Evolutionary conservation across 2,797 vertebrate genomes (phyloP).

Genomic region (Thamnophis elegans): DNA sequence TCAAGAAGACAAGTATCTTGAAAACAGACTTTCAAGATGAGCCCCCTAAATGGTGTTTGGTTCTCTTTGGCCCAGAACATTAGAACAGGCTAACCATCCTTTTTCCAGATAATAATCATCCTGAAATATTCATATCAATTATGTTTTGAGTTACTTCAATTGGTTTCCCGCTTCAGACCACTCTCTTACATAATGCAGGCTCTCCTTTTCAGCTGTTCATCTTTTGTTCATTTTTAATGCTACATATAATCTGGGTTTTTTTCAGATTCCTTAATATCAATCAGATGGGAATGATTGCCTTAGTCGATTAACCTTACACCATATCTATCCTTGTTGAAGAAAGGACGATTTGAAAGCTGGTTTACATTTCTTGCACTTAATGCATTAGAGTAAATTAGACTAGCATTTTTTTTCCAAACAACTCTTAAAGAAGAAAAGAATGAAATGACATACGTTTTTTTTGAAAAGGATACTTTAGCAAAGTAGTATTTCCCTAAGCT

Average conservation of each 20-base stretch:
- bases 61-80: background rate
- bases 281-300: background rate
- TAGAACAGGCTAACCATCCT: background rate
- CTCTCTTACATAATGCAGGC: background rate
- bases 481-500: conserved; percentile 33
- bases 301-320: background rate
- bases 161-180: background rate
- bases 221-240: conserved; percentile 1
- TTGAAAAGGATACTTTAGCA: conserved; percentile 43
- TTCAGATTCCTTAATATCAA: conserved; percentile 1
- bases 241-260: background rate
- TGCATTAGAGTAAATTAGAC: conserved; percentile 45
- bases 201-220: background rate
- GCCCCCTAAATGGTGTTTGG: background rate
- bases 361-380: conserved; percentile 29
- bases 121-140: background rate
- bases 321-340: background rate
- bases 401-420: conserved; percentile 28
- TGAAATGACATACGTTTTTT: conserved; percentile 18
- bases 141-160: background rate
- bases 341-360: conserved; percentile 18
- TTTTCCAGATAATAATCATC: background rate
- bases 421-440: conserved; percentile 47
- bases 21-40: background rate
- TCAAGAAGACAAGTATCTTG: background rate